A percentile compares a stretch with the other conserved stretches of the same genome.
Conservation (phyloP, 1,140 invertebrate species). For the Aradophagus sp. region DNA sequence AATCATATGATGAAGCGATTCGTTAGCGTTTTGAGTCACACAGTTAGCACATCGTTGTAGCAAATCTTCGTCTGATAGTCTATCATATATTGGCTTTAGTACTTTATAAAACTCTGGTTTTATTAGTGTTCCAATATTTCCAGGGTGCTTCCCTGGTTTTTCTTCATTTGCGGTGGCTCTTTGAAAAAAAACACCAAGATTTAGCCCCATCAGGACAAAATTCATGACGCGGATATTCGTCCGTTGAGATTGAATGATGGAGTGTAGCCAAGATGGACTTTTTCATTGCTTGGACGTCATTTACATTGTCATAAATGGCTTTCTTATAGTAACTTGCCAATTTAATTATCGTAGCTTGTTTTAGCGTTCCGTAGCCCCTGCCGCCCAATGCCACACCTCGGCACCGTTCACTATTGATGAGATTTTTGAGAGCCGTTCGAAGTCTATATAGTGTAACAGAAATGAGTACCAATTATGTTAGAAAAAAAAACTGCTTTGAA, state of each 20-base stretch:
- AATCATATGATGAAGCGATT: constrained; percentile 6
- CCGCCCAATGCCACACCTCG: constrained; percentile 15
- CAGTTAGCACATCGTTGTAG: constrained; percentile 15
- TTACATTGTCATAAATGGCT: constrained; percentile 4
- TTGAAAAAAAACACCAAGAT: constrained; percentile 26
- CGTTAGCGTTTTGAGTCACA: constrained; percentile 4
- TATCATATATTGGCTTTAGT: constrained; percentile 10
- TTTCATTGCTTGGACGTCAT: constrained; percentile 12
- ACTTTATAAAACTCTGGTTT: constrained; percentile 11
- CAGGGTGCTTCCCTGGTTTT: not conserved
- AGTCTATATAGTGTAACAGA: constrained; percentile 2
- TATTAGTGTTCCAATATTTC: constrained; percentile 18
- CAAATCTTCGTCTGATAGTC: constrained; percentile 14
- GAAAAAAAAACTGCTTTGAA: not conserved
- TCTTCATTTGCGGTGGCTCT: not conserved
- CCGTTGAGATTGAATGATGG: constrained; percentile 21
- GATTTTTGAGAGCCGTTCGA: constrained; percentile 17
- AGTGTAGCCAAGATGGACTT: constrained; percentile 2
- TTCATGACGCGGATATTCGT: constrained; percentile 11
- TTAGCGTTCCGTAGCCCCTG: constrained; percentile 7
- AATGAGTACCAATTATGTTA: not conserved
- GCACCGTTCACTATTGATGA: constrained; percentile 3
- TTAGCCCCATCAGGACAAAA: constrained; percentile 5
- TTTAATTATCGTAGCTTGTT: constrained; percentile 14
- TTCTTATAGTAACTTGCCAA: constrained; percentile 11